phyloP scores from a whole-genome alignment of 92 coral and sea anemone genomes.

The Parazoanthus darwini region DNA sequence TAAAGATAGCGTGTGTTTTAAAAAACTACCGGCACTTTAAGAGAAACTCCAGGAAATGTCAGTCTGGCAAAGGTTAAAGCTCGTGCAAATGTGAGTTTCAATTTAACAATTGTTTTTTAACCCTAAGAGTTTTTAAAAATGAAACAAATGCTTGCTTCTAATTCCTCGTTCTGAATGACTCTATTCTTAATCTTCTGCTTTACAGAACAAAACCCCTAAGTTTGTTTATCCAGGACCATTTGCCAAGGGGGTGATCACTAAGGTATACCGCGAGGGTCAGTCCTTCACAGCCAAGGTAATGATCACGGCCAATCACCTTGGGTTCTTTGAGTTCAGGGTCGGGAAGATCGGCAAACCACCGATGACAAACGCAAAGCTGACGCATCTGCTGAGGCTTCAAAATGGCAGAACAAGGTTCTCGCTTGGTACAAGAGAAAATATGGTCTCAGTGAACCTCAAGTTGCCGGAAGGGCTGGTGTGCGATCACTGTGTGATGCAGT shows the following conservation, averaged over 20 bases:
- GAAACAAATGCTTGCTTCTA: too few species aligned
- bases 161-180: neutral
- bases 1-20: too few species aligned
- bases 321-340: conserved; percentile 76
- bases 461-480: conserved; percentile 82
- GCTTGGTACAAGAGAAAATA: conserved; percentile 8
- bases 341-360: conserved; percentile 71
- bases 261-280: neutral
- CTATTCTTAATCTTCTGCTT: neutral
- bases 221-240: neutral
- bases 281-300: conserved; percentile 31
- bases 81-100: too few species aligned
- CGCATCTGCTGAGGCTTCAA: conserved; percentile 55
- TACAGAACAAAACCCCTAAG: neutral
- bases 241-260: neutral
- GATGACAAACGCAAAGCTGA: conserved; percentile 77
- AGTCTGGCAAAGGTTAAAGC: too few species aligned
- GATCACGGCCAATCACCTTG: conserved; percentile 83
- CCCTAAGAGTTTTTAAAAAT: too few species aligned
- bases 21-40: too few species aligned
- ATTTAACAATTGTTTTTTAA: too few species aligned
- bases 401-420: conserved; percentile 52
- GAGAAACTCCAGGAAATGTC: too few species aligned
- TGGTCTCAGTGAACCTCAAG: conserved; percentile 50
- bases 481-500: conserved; percentile 90